Evolutionary conservation across 2,888 invertebrate species (phyloP).

Genomic region (Dryadula phaetusa): DNA sequence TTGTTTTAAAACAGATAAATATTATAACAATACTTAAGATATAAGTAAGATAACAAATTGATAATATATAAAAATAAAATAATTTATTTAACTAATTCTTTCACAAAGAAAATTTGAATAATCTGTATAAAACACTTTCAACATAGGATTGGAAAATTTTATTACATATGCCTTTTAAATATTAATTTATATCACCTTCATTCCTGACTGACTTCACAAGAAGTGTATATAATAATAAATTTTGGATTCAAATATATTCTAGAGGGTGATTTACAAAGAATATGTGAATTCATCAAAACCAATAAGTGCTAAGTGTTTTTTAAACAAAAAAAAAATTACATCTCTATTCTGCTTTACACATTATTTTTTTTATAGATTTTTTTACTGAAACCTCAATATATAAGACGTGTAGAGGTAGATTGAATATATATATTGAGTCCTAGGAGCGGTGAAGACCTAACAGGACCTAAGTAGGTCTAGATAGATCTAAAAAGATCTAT

Average conservation of each 20-base stretch:
- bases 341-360: neutral
- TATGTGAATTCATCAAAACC: neutral
- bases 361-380: neutral
- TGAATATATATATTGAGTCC: neutral
- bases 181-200: neutral
- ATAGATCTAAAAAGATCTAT: neutral
- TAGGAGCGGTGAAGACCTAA: neutral
- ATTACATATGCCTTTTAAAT: no score
- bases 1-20: no score
- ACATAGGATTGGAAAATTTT: no score
- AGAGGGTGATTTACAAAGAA: neutral
- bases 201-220: no score
- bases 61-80: no score
- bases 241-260: neutral
- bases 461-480: neutral
- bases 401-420: conserved; percentile 5
- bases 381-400: conserved; percentile 1
- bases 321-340: neutral
- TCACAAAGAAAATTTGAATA: no score
- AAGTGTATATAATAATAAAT: no score
- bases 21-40: no score
- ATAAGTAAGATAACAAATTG: no score
- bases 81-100: no score
- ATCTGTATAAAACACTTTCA: no score
- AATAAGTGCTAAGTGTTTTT: neutral